Evolutionary conservation across 2,113 vertebrate genomes (phyloP), one percentile per base, ranked within the genome.

Genomic region (Forbesichthys papilliferus): DNA sequence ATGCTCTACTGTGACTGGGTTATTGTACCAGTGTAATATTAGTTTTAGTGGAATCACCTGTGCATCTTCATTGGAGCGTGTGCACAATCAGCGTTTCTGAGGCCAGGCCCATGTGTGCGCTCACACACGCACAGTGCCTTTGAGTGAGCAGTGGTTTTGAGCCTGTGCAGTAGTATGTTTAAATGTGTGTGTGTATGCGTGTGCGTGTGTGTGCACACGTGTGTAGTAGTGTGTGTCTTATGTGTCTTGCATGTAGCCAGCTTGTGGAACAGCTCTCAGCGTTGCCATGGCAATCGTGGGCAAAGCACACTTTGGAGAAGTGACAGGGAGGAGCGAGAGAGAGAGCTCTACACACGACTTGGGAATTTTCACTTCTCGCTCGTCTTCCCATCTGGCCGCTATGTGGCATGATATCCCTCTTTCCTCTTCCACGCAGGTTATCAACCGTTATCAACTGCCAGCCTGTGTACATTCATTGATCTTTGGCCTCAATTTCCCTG

Each of bases 251-350:
- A 46, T 71, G 69, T 61, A 82, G 80, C 80, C 85, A 82, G 73
- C 71, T 64, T 79, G 71, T 70, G 60, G 69, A 80, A 82, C 69
- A 74, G 48, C 68, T 73, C 54, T 48, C 51, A 11, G 72, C 49
- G 61, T 89, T 88, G 63, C 84, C 76, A 87, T 87, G 76, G 88
- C 64, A 76, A 87, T 75, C 55, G 73, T 74, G 75, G 61, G 72
- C 67, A 73, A 80, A 79, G 72, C 75, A 68, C 58, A 73, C 74
- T 78, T 74, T 51, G 62, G 77, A 65, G 71, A 61, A 63, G 66
- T 70, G 61, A 78, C 72, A 69, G 56, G 74, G 71, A 74, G 60
- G 59, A 66, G 66, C 79, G 70, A 68, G 67, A 82, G 72, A 63
- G 73, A 68, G 47, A 65, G 71, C 71, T 34, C 67, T 76, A 49